Evolutionary conservation across 2,888 invertebrate species (phyloP), one percentile per base, ranked within the genome.

Genomic region (Mesoligia furuncula): DNA sequence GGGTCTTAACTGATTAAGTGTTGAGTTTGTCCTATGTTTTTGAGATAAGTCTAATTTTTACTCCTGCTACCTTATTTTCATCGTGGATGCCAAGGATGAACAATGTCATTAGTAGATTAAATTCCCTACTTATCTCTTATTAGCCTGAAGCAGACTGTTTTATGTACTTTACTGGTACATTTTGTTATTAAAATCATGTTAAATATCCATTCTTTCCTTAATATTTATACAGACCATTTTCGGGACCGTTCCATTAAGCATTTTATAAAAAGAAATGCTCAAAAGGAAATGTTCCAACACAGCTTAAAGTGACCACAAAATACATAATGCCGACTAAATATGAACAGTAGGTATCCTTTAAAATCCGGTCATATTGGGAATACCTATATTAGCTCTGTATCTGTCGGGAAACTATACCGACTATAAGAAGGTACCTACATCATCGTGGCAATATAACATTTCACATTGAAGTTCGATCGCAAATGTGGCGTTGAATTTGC

Each of bases 401-500:
- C n/a, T 42, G 48, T 62, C 66, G 15, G 45, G 59, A 69, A 79
- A 82, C n/a, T 78, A 51, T 20, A 70, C 20, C 20, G n/a, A 66
- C 24, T n/a, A 69, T 72, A 72, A 8, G 51, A 3, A 51, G 51
- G 20, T 51, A 51, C 20, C 20, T 75, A 78, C 45, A 74, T 74
- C 66, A 79, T 61, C 54, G 24, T 39, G n/a, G 62, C 65, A 78
- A 85, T 83, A 84, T 81, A 82, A 84, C 84, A 84, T 82, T 81
- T 83, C 71, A 78, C 54, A 69, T 75, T 39, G 72, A 67, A 80
- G 73, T 84, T 75, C 71, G 73, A 79, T 85, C 68, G 74, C 72
- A 85, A 87, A 86, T 87, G 79, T 83, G 77, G 70, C 82, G 81
- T 74, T 76, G 80, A 80, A 89, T 81, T 87, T 80, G 84, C 71